Percentiles rank a stretch among this genome's conserved stretches.
Evolutionary conservation across 2,797 vertebrate species (phyloP).

Genomic region (Channa striata): DNA sequence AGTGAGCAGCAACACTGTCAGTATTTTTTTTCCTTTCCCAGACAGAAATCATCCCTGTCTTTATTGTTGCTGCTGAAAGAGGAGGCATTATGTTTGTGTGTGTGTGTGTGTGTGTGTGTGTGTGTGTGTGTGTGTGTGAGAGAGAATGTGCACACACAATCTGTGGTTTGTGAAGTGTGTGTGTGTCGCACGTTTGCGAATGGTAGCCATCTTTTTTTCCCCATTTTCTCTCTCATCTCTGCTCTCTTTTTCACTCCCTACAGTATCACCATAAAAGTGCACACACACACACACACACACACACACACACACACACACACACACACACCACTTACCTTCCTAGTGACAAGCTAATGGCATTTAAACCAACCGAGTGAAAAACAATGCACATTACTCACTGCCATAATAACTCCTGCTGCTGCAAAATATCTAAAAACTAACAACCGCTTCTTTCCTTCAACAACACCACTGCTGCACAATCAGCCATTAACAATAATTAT

Average conservation of each 20-base stretch:
- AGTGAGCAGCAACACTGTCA: slow-evolving; percentile 55
- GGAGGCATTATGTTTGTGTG: slow-evolving; percentile 36
- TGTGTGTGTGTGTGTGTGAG: slow-evolving; percentile 1
- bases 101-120: slow-evolving; percentile 23
- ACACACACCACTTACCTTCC: slow-evolving; percentile 43
- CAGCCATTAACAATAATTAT: slow-evolving; percentile 55
- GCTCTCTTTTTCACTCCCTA: slow-evolving; percentile 36
- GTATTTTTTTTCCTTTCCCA: slow-evolving; percentile 39
- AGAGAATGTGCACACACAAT: too few relatives aligned
- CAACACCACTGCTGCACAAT: slow-evolving; percentile 32
- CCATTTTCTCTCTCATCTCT: slow-evolving; percentile 46
- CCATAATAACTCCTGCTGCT: slow-evolving; percentile 56
- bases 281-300: slow-evolving; percentile 36
- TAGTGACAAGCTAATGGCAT: slow-evolving; percentile 61
- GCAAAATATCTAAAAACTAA: slow-evolving; percentile 45
- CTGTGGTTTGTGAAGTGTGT: slow-evolving; percentile 37
- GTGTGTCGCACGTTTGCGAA: slow-evolving; percentile 19
- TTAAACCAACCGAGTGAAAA: slow-evolving; percentile 38
- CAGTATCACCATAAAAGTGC: neutral
- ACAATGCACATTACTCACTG: slow-evolving; percentile 51
- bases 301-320: slow-evolving; percentile 26
- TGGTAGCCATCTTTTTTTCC: slow-evolving; percentile 61
- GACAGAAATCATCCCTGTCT: slow-evolving; percentile 71
- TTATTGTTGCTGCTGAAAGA: slow-evolving; percentile 63
- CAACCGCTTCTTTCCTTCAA: slow-evolving; percentile 31